Percentiles rank a stretch among this genome's conserved stretches.
phyloP scores from a whole-genome alignment of 2,797 vertebrate genomes.

The Chromis chromis region DNA sequence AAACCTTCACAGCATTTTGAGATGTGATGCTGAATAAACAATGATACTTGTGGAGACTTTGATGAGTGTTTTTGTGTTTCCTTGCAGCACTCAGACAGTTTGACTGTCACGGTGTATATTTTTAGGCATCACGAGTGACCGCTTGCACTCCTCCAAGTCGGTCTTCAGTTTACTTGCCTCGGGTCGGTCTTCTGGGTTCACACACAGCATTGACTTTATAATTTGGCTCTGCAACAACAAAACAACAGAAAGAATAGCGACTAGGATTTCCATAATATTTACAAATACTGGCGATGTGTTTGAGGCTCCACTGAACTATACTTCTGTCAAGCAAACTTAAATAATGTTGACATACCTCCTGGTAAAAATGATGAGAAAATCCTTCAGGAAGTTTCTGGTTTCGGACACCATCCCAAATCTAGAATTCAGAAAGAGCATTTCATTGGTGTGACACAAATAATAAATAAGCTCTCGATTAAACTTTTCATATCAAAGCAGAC shows the following conservation, averaged over 20 bases:
- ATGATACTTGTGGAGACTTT: neutral
- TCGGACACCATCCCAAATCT: constrained; percentile 75
- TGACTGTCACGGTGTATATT: rapidly evolving
- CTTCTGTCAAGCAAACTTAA: neutral
- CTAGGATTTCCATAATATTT: neutral
- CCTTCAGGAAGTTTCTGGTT: constrained; percentile 56
- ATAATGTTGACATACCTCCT: constrained; percentile 71
- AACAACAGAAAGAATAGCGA: neutral
- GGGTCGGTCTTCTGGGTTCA: constrained; percentile 61
- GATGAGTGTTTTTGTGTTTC: neutral
- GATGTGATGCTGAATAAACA: neutral
- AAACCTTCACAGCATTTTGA: neutral
- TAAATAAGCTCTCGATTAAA: neutral
- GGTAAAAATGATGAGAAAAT: constrained; percentile 58
- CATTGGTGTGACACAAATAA: neutral
- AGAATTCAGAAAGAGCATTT: neutral
- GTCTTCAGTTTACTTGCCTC: constrained; percentile 62
- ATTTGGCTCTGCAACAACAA: constrained; percentile 54
- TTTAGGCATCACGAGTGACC: neutral
- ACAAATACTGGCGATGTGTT: neutral
- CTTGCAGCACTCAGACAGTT: constrained; percentile 32
- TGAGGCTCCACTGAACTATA: neutral
- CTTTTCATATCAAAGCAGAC: no score
- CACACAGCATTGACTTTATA: constrained; percentile 63
- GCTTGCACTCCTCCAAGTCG: constrained; percentile 28